Percentiles rank a stretch among this genome's conserved stretches.
phyloP scores from a whole-genome alignment of 2,888 invertebrate species.

The Ametastegia equiseti region DNA sequence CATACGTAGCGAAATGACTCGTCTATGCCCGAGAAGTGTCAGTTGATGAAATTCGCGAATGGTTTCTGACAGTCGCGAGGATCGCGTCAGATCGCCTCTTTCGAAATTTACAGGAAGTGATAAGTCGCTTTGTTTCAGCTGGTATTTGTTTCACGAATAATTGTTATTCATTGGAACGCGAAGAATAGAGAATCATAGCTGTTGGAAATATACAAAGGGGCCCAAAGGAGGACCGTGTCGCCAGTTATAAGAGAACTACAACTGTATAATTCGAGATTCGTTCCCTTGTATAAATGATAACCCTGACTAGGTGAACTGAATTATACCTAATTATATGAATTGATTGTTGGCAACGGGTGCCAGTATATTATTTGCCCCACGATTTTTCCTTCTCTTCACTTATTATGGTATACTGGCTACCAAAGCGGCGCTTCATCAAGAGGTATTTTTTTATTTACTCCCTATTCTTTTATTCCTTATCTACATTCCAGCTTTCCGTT shows the following conservation, averaged over 20 bases:
- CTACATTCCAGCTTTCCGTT: too few species aligned
- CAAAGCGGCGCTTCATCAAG: conserved; percentile 67
- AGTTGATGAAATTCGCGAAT: background rate
- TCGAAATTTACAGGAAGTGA: background rate
- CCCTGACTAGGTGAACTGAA: conserved; percentile 37
- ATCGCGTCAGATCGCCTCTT: conserved; percentile 17
- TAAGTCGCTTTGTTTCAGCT: background rate
- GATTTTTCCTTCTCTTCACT: conserved; percentile 41
- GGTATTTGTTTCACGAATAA: background rate
- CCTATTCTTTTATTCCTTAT: background rate
- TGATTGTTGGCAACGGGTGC: background rate
- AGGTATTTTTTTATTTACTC: conserved; percentile 61
- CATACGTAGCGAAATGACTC: background rate
- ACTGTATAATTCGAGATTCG: background rate
- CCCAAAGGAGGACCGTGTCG: background rate
- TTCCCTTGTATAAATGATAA: conserved; percentile 4
- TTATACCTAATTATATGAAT: conserved; percentile 31
- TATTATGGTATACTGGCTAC: conserved; percentile 69
- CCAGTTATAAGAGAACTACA: background rate
- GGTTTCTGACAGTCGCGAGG: background rate
- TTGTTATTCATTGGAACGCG: background rate
- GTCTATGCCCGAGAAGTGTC: background rate
- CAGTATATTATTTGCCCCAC: background rate
- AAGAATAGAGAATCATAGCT: background rate
- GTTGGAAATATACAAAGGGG: background rate